A percentile compares a stretch with the other conserved stretches of the same genome.
Conservation (phyloP, 2,888 invertebrate genomes). For the Drosophila tanythrix region DNA sequence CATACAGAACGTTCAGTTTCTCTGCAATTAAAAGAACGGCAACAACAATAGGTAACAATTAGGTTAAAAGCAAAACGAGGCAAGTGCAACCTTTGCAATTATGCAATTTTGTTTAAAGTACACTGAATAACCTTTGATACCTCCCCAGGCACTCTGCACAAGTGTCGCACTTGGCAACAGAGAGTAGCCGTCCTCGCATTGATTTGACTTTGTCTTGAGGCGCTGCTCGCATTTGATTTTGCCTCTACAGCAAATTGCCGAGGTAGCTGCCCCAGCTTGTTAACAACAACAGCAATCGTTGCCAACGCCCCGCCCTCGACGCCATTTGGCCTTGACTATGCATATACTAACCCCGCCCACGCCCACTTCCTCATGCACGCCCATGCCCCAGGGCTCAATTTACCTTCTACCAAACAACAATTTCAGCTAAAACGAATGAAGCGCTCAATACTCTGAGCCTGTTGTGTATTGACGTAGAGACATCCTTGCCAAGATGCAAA, state of each 20-base stretch:
- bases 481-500: slow-evolving; percentile 50
- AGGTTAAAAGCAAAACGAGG: slow-evolving; percentile 21
- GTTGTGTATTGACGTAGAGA: slow-evolving; percentile 39
- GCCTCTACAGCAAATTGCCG: slow-evolving; percentile 59
- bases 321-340: slow-evolving; percentile 60
- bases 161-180: slow-evolving; percentile 31
- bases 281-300: slow-evolving; percentile 51
- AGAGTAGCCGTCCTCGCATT: slow-evolving; percentile 23
- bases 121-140: slow-evolving; percentile 53
- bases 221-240: slow-evolving; percentile 56
- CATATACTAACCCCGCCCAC: not conserved
- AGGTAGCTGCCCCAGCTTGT: slow-evolving; percentile 63
- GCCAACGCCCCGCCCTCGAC: slow-evolving; percentile 57
- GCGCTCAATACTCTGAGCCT: slow-evolving; percentile 43
- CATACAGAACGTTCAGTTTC: slow-evolving; percentile 92
- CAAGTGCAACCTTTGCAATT: slow-evolving; percentile 54
- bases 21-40: slow-evolving; percentile 85
- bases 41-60: slow-evolving; percentile 17
- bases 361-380: not conserved
- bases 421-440: slow-evolving; percentile 36
- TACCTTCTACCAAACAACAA: slow-evolving; percentile 9
- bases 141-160: slow-evolving; percentile 21
- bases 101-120: slow-evolving; percentile 67
- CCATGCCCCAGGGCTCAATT: slow-evolving; percentile 41
- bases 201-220: slow-evolving; percentile 57